Base-by-base conservation (phyloP, 1,140 invertebrate species). In the Myzus persicae region DNA sequence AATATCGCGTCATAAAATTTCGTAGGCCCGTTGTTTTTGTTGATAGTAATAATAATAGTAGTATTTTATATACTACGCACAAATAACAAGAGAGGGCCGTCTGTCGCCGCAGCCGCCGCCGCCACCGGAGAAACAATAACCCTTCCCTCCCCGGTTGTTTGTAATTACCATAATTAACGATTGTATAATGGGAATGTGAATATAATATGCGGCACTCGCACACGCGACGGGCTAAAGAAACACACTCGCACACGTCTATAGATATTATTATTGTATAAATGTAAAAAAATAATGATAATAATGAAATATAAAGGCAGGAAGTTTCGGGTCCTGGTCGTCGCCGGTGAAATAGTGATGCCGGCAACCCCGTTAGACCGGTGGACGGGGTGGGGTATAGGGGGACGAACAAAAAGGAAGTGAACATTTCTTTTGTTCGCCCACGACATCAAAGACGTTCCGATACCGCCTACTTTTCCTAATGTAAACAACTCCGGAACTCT, bases 101-200 rank as follows among this genome's bases (percentile, higher is more conserved):
- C 40, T 46, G 40, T 67, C 26, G 40, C n/a, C 59, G 11, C 14
- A 24, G 59, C 18, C 14, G 11, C 26, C 26, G 9, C 9, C 59
- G n/a, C 14, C 31, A 14, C 1, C 20, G 8, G 6, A 38, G 36
- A 59, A 91, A 92, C 76, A 92, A 81, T 92, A 92, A 44, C n/a
- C 91, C n/a, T 44, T 59, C 31, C 7, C 54, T n/a, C 14, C 31
- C 59, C 7, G 20, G 22, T 24, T 92, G 44, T 46, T 81, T 48
- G 91, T 36, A 44, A 92, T 92, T 92, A 92, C 76, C 59, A 82
- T 82, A 92, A 92, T 92, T 81, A 92, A 81, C 31, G 91, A 92
- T 91, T 91, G 36, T 82, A 92, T 84, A 81, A 48, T 92, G n/a
- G 3, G 26, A 92, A 92, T 48, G 20, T 31, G 18, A 91, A 67